Evolutionary conservation across 1,140 invertebrate genomes (phyloP).

Genomic region (Lepidurus apus): DNA sequence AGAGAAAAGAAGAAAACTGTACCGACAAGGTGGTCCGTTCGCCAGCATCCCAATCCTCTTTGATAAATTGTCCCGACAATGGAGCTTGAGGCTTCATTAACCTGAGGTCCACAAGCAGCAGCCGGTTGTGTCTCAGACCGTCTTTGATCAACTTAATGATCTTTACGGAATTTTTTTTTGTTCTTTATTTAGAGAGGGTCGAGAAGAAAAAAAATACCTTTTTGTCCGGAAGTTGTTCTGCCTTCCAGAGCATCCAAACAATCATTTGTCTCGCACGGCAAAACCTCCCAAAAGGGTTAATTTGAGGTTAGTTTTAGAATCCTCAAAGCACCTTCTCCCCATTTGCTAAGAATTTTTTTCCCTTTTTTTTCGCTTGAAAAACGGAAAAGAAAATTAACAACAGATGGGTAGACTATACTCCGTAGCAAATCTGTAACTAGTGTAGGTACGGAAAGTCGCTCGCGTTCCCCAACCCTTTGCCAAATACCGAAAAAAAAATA

Average conservation of each 20-base stretch:
- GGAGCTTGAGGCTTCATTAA: conserved; percentile 8
- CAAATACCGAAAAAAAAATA: background rate
- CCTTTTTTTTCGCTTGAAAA: background rate
- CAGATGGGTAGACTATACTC: conserved; percentile 17
- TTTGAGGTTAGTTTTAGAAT: conserved; percentile 12
- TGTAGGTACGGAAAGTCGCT: background rate
- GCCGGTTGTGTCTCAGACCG: conserved; percentile 6
- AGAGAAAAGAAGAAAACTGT: background rate
- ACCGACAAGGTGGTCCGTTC: conserved; percentile 1
- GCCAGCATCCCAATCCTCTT: conserved; percentile 13
- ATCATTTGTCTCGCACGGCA: background rate
- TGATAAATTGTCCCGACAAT: conserved; percentile 22
- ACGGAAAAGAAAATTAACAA: background rate
- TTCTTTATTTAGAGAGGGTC: background rate
- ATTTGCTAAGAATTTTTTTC: conserved; percentile 6
- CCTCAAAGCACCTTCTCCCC: background rate
- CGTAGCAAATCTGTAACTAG: conserved; percentile 1
- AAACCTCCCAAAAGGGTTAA: conserved; percentile 15
- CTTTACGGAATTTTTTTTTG: background rate
- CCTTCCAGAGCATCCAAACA: conserved; percentile 17
- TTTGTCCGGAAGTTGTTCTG: background rate
- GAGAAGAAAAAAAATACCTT: background rate
- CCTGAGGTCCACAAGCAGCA: background rate
- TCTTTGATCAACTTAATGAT: conserved; percentile 16
- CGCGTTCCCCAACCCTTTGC: background rate